Evolutionary conservation across 2,797 vertebrate genomes (phyloP), one percentile per base, ranked within the genome.

Genomic region (Hozukius guyotensis): DNA sequence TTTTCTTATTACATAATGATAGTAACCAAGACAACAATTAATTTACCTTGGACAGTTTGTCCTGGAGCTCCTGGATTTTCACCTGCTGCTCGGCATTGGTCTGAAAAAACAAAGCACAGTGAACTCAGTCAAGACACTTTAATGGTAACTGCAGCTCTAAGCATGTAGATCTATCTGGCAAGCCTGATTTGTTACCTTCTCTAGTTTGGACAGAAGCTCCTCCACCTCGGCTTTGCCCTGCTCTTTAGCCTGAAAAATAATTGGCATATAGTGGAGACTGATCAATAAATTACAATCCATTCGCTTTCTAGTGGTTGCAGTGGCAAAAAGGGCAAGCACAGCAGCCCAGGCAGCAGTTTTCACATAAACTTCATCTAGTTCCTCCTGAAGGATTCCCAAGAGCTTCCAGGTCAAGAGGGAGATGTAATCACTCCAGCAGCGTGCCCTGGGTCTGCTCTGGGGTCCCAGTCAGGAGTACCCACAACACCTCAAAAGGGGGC

Each of bases 21-120:
- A 27, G 14, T 72, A 55, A 29, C 13, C 10, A 32, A 62, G 31
- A 24, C 8, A 34, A 55, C 2, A 74, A 59, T 13, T 1, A 1
- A 70, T 72, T 72, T 80, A 99, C 98, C 97, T 99, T 99, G 81
- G 96, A 94, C 77, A 99, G 96, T 90, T 99, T 99, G 86, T 99
- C 98, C 81, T 99, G 98, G 60, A 99, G 97, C 85, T 99, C 99
- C 81, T 97, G 97, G 75, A 98, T 98, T 95, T 99, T 99, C 80
- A 96, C 92, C 89, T 99, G 98, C 91, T 99, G 98, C 77, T 99
- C 99, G 80, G 96, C 95, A 90, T 99, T 99, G 81, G 97, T 98
- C 99, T 99, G 62, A 18, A 46, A 67, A 74, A 80, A 73, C 13
- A 81, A 59, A 80, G 18, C 2, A 83, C 4, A 61, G 7, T 25